Conservation (phyloP, 2,113 vertebrate genomes). For the Anas platyrhynchos region DNA sequence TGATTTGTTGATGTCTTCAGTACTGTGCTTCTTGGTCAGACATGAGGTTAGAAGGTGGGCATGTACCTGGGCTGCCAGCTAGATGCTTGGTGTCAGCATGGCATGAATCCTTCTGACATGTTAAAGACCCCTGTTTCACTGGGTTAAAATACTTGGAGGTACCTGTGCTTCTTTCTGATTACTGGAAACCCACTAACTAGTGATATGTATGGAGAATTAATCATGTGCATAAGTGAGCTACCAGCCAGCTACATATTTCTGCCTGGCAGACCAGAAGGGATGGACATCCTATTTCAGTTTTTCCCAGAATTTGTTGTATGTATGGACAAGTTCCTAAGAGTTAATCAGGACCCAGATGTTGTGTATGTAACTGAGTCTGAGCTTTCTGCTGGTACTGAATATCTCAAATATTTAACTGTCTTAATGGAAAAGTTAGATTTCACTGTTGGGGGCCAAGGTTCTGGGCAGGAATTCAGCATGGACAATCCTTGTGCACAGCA, state of each 20-base stretch:
- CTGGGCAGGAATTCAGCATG: neutral
- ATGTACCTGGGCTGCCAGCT: neutral
- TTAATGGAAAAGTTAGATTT: neutral
- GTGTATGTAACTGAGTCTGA: neutral
- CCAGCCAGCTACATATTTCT: neutral
- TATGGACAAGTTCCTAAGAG: neutral
- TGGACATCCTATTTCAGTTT: neutral
- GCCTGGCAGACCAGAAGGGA: neutral
- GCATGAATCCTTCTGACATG: neutral
- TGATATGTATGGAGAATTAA: neutral
- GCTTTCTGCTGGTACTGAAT: neutral
- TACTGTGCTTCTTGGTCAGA: neutral
- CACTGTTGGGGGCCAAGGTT: neutral
- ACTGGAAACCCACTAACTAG: neutral
- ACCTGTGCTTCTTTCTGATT: neutral
- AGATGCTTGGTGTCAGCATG: neutral
- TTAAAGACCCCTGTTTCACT: neutral
- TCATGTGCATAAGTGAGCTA: neutral
- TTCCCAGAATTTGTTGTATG: neutral
- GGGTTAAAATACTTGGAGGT: neutral
- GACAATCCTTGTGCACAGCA: neutral
- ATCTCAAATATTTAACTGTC: neutral
- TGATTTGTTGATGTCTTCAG: neutral
- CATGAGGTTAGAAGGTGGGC: neutral
- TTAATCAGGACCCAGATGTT: neutral